Percentiles rank a stretch among this genome's conserved stretches.
Conservation (phyloP, 2,888 invertebrate species). For the Doris montereyensis region DNA sequence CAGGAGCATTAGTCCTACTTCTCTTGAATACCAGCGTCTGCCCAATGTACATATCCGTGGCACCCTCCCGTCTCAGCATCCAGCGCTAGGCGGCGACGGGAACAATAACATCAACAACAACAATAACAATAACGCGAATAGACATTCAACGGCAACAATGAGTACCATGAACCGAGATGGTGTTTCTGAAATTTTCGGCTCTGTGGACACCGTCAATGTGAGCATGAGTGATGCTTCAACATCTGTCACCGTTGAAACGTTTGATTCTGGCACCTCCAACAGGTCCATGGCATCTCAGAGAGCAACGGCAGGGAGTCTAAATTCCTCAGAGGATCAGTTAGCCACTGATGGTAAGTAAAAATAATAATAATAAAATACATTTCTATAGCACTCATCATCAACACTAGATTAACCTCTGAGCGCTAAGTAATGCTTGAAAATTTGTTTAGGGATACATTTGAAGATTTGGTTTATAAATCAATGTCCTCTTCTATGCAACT, state of each 20-base stretch:
- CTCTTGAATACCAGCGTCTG: slow-evolving; percentile 65
- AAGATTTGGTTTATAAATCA: background rate
- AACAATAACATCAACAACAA: slow-evolving; percentile 43
- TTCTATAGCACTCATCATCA: too few relatives aligned
- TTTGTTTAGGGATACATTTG: background rate
- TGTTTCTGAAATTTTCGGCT: slow-evolving; percentile 73
- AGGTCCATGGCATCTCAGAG: slow-evolving; percentile 76
- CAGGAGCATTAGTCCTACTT: slow-evolving; percentile 29
- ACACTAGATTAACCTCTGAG: background rate
- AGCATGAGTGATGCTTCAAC: slow-evolving; percentile 75
- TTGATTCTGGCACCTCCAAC: slow-evolving; percentile 73
- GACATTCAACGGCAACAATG: slow-evolving; percentile 67
- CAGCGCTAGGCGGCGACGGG: slow-evolving; percentile 34
- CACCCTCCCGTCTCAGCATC: slow-evolving; percentile 18
- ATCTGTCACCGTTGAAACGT: slow-evolving; percentile 76
- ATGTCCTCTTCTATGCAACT: background rate
- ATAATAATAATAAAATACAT: too few relatives aligned
- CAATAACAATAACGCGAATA: slow-evolving; percentile 50
- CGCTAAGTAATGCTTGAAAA: background rate
- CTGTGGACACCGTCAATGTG: slow-evolving; percentile 76
- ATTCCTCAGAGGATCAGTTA: slow-evolving; percentile 72
- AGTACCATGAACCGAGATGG: slow-evolving; percentile 67
- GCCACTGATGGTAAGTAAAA: slow-evolving; percentile 65
- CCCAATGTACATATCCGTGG: slow-evolving; percentile 63
- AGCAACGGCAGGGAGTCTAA: slow-evolving; percentile 77